These are phyloP conservation scores for Acestrorhynchus altus DNA, from an alignment of 2,797 vertebrate species.

Conservation along the genomic window DNA sequence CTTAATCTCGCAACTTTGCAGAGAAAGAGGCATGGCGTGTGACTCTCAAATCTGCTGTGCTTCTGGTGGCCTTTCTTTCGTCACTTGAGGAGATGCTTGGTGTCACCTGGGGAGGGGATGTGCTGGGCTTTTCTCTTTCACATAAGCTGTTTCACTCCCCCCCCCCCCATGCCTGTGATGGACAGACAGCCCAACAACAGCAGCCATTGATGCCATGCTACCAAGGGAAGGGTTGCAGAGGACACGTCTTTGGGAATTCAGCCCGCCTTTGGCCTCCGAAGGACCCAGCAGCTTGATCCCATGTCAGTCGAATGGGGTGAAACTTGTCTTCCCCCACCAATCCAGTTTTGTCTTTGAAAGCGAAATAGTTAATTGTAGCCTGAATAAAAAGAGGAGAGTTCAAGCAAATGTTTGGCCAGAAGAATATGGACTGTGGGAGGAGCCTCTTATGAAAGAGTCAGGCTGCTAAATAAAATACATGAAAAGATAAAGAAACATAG, in stretches of 20 bases:
- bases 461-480: slow-evolving; percentile 75
- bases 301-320: slow-evolving; percentile 77
- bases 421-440: slow-evolving; percentile 72
- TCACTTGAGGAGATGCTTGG: slow-evolving; percentile 72
- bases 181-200: slow-evolving; percentile 71
- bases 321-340: slow-evolving; percentile 70
- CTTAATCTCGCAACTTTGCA: slow-evolving; percentile 30
- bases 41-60: slow-evolving; percentile 61
- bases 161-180: slow-evolving; percentile 62
- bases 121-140: slow-evolving; percentile 70
- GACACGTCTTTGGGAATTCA: slow-evolving; percentile 79
- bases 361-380: slow-evolving; percentile 83
- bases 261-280: slow-evolving; percentile 71
- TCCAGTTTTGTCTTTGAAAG: slow-evolving; percentile 78
- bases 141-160: slow-evolving; percentile 58
- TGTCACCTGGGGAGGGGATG: slow-evolving; percentile 66
- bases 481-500: slow-evolving; percentile 70
- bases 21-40: slow-evolving; percentile 17
- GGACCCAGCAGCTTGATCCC: slow-evolving; percentile 80
- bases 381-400: slow-evolving; percentile 74
- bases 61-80: slow-evolving; percentile 68
- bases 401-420: slow-evolving; percentile 74
- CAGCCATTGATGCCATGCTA: slow-evolving; percentile 55
- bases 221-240: slow-evolving; percentile 71
- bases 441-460: slow-evolving; percentile 68